Percentiles rank a stretch among this genome's conserved stretches.
Evolutionary conservation across 2,888 invertebrate species (phyloP).

Genomic region (Drosophila setosimentum): DNA sequence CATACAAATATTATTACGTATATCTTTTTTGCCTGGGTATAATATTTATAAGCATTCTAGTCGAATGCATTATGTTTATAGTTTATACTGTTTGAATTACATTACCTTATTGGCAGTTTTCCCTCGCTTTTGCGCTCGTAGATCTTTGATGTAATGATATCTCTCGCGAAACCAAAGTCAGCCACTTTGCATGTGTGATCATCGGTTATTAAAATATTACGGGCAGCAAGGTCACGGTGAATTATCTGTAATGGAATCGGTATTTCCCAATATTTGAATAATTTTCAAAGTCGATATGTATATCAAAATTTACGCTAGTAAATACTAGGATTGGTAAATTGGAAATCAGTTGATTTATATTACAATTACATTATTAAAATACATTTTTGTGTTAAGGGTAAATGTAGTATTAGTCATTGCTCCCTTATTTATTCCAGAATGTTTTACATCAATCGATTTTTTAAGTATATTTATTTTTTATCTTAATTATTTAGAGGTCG

Average conservation of each 20-base stretch:
- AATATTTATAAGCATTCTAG: background rate
- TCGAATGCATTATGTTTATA: background rate
- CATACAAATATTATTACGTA: too few relatives aligned
- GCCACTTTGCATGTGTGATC: constrained; percentile 96
- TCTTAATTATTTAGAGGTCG: background rate
- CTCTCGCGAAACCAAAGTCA: constrained; percentile 97
- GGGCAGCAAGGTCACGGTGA: constrained; percentile 95
- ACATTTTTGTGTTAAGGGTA: background rate
- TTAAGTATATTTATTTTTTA: background rate
- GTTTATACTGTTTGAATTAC: background rate
- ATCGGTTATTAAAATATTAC: constrained; percentile 94
- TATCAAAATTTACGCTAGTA: background rate
- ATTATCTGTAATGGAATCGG: constrained; percentile 88
- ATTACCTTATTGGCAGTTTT: constrained; percentile 89
- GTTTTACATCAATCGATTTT: background rate
- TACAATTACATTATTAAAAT: background rate
- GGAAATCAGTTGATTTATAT: background rate
- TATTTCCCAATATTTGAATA: background rate
- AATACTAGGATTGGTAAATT: background rate
- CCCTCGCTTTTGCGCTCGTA: constrained; percentile 95
- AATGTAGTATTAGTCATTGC: background rate
- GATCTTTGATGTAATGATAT: constrained; percentile 94
- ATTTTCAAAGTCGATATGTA: background rate
- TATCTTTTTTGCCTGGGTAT: background rate
- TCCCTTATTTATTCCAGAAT: background rate